Percentiles rank a stretch among this genome's conserved stretches.
These are phyloP conservation scores for Leptoteleia sp. DNA, from an alignment of 1,140 invertebrate species.

Conservation along the genomic window DNA sequence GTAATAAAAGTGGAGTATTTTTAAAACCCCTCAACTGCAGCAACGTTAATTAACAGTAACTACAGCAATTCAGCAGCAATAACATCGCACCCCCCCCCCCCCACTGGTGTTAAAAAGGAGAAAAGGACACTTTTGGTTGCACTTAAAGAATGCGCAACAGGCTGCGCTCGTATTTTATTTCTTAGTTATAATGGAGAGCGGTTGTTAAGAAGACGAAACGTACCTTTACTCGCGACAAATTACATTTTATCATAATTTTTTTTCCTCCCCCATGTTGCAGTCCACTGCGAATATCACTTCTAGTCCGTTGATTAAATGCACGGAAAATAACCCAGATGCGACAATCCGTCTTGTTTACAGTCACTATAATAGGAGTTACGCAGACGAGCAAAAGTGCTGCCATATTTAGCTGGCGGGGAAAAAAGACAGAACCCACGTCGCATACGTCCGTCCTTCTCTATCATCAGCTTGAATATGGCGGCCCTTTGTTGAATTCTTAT, in stretches of 20 bases:
- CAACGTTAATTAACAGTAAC: not conserved
- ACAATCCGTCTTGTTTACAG: slow-evolving; percentile 28
- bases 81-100: not conserved
- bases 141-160: slow-evolving; percentile 41
- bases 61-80: not conserved
- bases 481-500: too few relatives aligned
- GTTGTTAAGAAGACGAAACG: slow-evolving; percentile 28
- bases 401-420: too few relatives aligned
- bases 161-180: slow-evolving; percentile 44
- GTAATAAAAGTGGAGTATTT: too few relatives aligned
- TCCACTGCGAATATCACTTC: slow-evolving; percentile 5
- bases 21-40: too few relatives aligned
- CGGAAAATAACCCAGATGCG: slow-evolving; percentile 13
- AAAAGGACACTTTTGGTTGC: slow-evolving; percentile 23
- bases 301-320: slow-evolving; percentile 24
- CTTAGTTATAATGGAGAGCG: slow-evolving; percentile 30
- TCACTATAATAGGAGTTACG: too few relatives aligned
- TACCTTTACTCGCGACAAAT: slow-evolving; percentile 31
- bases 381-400: too few relatives aligned
- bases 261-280: too few relatives aligned
- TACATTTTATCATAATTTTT: slow-evolving; percentile 45
- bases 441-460: too few relatives aligned
- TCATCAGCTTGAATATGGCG: too few relatives aligned
- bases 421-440: too few relatives aligned
- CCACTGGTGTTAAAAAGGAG: not conserved